Base-by-base conservation (phyloP, 2,113 vertebrate species). In the Lasiurus borealis region DNA sequence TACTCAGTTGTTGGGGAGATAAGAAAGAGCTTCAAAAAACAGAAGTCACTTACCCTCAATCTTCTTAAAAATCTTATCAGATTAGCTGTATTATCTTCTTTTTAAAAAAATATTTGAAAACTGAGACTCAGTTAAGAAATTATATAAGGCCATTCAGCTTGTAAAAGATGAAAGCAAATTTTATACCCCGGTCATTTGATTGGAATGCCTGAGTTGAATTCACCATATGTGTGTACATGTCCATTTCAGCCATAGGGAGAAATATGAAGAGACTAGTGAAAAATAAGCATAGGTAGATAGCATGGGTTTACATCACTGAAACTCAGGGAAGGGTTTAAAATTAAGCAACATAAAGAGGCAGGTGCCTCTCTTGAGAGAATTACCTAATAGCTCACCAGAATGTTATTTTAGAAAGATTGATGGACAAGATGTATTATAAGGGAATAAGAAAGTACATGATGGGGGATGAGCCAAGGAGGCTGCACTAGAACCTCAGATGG, bases 271-370 rank as follows among this genome's bases (percentile, higher is more conserved):
- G 13, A 10, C 46, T 4, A 85, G 21, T 29, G 5, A 13, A 77
- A 93, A 75, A 68, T 36, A 69, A 72, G 34, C 2, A 34, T 36
- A 9, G 27, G 34, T 36, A 71, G 18, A 40, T 3, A 83, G 8
- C 19, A 21, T 48, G 57, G 15, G 10, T n/a, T 84, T 59, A 8
- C 6, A 34, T 76, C 76, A 36, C 36, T 87, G 84, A 89, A 36
- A 71, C 16, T 83, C 27, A 9, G 29, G 25, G 21, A 72, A n/a
- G 19, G 5, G 5, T 71, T 91, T 71, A 83, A 78, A 89, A 77
- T 64, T 82, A 85, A 69, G 23, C 48, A 90, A 90, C 90, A 68
- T 14, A 89, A 85, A 62, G 92, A 91, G 48, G 8, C 36, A 40
- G 14, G 8, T 75, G n/a, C 6, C 18, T 87, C 81, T 36, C 23